These are phyloP conservation scores for Amphiura filiformis DNA, from an alignment of 35 echinoderm and acorn worm genomes.

Conservation along the genomic window DNA sequence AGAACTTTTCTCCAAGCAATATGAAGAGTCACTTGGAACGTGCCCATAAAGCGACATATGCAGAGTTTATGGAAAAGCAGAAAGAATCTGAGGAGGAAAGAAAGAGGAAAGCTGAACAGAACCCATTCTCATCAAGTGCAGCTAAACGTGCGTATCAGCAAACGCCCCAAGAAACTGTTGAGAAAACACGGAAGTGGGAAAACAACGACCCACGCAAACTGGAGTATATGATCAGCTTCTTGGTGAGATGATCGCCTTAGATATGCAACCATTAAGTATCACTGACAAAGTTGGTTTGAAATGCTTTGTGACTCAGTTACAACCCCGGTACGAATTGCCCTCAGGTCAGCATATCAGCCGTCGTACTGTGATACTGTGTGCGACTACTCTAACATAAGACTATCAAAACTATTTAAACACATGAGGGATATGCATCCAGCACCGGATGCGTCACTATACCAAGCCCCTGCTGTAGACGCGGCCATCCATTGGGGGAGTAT, in stretches of 20 bases:
- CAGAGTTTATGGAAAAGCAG: neutral
- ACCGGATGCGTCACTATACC: too few species aligned
- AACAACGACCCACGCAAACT: neutral
- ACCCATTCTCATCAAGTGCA: neutral
- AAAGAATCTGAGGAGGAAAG: neutral
- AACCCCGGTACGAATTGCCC: constrained; percentile 2
- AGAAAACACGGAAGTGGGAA: neutral
- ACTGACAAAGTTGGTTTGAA: neutral
- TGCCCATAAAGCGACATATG: neutral
- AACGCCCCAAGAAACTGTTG: neutral
- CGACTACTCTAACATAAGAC: too few species aligned
- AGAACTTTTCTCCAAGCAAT: constrained; percentile 3
- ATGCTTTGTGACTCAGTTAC: neutral
- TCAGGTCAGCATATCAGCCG: neutral
- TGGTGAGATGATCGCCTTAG: neutral
- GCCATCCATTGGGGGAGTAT: too few species aligned
- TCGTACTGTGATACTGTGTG: too few species aligned
- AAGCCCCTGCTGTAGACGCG: too few species aligned
- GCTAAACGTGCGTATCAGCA: neutral
- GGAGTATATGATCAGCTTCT: neutral
- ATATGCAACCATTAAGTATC: constrained; percentile 17
- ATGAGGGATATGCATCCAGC: too few species aligned
- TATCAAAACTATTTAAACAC: too few species aligned
- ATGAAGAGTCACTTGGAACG: neutral
- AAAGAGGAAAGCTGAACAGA: neutral